These are phyloP conservation scores for Diarsia mendica DNA, from an alignment of 2,888 invertebrate genomes.

Conservation along the genomic window DNA sequence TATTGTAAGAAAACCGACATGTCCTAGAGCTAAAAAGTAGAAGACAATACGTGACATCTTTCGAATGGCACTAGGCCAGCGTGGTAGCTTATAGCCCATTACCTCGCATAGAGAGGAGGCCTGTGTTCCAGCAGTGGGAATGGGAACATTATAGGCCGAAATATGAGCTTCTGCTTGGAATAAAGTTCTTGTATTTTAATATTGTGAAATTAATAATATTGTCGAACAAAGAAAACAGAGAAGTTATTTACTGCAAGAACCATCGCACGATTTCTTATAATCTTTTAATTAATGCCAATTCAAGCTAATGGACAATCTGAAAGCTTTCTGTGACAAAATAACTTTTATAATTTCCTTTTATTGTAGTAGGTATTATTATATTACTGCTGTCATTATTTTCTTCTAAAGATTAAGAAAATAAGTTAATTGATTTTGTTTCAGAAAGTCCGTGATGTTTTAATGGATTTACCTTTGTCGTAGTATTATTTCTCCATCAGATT, in stretches of 20 bases:
- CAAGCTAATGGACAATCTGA: slow-evolving; percentile 3
- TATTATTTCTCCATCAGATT: not conserved
- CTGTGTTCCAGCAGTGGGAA: too few species aligned
- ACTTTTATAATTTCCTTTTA: slow-evolving; percentile 1
- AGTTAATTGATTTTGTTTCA: not conserved
- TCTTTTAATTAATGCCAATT: slow-evolving; percentile 5
- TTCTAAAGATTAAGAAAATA: not conserved
- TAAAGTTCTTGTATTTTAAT: too few species aligned
- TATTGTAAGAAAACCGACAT: too few species aligned
- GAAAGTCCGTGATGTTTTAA: not conserved
- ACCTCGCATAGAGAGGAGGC: too few species aligned
- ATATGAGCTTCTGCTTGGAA: too few species aligned
- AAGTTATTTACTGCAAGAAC: not conserved
- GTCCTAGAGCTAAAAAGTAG: too few species aligned
- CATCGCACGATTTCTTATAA: not conserved
- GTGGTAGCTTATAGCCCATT: too few species aligned
- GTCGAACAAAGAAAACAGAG: not conserved
- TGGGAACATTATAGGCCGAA: too few species aligned
- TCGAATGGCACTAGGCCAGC: too few species aligned
- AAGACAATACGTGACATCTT: too few species aligned
- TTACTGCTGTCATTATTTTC: not conserved
- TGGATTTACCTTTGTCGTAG: too few species aligned
- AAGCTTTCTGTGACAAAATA: not conserved
- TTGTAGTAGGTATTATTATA: not conserved
- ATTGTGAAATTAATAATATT: not conserved